Conservation (phyloP, 2,888 invertebrate species). For the Amphiduros pacificus region DNA sequence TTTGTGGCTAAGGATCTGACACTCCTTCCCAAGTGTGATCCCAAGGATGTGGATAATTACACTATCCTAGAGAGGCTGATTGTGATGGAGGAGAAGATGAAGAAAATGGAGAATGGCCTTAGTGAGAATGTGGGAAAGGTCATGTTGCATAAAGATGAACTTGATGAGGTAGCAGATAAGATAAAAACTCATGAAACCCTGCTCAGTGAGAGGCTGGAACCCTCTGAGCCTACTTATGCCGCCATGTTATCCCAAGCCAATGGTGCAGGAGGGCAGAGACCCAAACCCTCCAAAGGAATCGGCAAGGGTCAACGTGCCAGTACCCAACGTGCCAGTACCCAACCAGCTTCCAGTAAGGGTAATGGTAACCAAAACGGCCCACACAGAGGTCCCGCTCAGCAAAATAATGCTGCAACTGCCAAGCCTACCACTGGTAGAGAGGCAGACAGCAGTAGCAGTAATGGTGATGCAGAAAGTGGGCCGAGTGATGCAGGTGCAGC, state of each 20-base stretch:
- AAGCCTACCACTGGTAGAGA: no score
- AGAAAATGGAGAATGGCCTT: not conserved
- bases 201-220: not conserved
- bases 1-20: not conserved
- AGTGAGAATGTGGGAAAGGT: not conserved
- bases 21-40: not conserved
- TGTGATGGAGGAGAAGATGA: not conserved
- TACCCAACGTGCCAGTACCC: no score
- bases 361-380: no score
- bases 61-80: not conserved
- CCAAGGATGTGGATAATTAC: not conserved
- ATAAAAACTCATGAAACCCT: not conserved
- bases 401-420: no score
- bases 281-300: not conserved
- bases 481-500: not conserved
- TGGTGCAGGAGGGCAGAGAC: not conserved
- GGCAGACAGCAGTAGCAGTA: no score
- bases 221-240: not conserved
- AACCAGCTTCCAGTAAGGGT: no score
- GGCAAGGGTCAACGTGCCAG: no score
- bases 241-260: not conserved
- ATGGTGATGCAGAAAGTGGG: no score
- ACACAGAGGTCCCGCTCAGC: no score
- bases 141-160: not conserved
- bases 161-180: not conserved